Conservation (phyloP, 2,888 invertebrate species). For the Gandaritis pyraliata region DNA sequence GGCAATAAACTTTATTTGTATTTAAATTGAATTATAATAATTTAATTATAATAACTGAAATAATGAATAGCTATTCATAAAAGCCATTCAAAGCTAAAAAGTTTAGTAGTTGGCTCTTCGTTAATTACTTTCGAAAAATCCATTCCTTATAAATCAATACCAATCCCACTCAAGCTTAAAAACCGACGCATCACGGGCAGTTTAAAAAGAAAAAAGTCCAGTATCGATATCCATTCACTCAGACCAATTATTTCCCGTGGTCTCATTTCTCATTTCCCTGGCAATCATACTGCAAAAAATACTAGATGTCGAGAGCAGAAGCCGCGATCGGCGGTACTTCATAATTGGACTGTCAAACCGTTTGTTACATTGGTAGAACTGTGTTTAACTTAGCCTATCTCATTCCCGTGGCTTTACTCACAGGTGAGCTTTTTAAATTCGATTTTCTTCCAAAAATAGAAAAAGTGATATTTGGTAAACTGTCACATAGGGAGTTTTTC, state of each 20-base stretch:
- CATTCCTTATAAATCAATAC: background rate
- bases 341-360: constrained; percentile 65
- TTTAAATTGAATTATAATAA: no score
- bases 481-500: no score
- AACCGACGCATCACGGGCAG: constrained; percentile 10
- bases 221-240: constrained; percentile 52
- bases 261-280: constrained; percentile 51
- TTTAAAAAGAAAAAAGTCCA: constrained; percentile 28
- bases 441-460: no score
- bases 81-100: background rate
- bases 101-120: background rate
- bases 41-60: no score
- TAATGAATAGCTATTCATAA: no score
- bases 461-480: no score
- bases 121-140: no score
- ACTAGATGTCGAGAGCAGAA: constrained; percentile 50
- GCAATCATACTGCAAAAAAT: constrained; percentile 47
- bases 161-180: constrained; percentile 3
- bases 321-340: constrained; percentile 45
- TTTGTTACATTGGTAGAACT: constrained; percentile 35
- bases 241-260: constrained; percentile 52
- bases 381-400: constrained; percentile 15
- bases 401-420: background rate
- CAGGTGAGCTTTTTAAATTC: no score
- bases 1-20: no score